Conservation (phyloP, 1,140 invertebrate genomes). For the Ceratina australensis region DNA sequence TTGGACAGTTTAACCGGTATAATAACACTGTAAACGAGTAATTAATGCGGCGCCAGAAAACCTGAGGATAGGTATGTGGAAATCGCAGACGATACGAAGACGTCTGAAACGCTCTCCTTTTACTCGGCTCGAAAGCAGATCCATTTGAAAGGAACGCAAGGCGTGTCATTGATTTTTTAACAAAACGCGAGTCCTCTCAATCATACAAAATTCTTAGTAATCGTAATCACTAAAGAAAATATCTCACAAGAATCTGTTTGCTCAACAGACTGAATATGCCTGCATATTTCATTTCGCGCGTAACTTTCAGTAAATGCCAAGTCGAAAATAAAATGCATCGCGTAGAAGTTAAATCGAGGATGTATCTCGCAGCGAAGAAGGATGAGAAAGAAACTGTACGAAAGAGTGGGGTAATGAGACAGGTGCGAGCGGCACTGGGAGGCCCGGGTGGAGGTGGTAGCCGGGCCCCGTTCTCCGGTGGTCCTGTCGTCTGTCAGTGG, state of each 20-base stretch:
- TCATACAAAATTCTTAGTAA: background rate
- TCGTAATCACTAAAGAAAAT: constrained; percentile 5
- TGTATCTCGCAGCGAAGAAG: background rate
- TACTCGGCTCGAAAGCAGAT: constrained; percentile 45
- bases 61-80: background rate
- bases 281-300: background rate
- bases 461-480: constrained; percentile 71
- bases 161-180: constrained; percentile 52
- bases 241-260: background rate
- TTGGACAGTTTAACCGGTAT: background rate
- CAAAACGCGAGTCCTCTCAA: constrained; percentile 31
- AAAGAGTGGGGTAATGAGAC: constrained; percentile 23
- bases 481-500: constrained; percentile 71
- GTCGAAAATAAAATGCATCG: background rate
- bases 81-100: constrained; percentile 9
- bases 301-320: no score
- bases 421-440: constrained; percentile 59
- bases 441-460: constrained; percentile 68
- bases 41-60: background rate
- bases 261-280: background rate
- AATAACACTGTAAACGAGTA: background rate
- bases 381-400: background rate
- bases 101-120: constrained; percentile 51
- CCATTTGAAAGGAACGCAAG: constrained; percentile 54
- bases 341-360: background rate